A percentile compares a stretch with the other conserved stretches of the same genome.
Conservation (phyloP, 2,888 invertebrate species). For the Operophtera brumata region DNA sequence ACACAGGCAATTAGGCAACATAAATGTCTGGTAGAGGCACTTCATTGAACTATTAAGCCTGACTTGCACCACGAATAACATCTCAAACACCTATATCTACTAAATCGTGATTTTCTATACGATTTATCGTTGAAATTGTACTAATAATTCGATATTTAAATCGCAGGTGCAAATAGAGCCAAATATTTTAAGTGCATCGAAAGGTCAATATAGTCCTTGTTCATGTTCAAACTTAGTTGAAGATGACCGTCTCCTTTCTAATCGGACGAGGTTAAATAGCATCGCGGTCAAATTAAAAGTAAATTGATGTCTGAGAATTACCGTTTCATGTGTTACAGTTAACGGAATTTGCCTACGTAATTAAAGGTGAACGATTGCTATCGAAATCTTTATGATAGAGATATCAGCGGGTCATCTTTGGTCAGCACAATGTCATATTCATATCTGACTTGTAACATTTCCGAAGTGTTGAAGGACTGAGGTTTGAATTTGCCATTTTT, state of each 20-base stretch:
- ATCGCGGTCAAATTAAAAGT: constrained; percentile 24
- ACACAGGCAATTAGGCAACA: not conserved
- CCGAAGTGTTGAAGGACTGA: too few species aligned
- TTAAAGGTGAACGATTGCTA: not conserved
- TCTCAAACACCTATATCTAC: not conserved
- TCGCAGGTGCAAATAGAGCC: not conserved
- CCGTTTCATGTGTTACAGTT: constrained; percentile 4
- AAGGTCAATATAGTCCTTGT: constrained; percentile 26
- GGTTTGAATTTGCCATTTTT: too few species aligned
- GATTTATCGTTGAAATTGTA: not conserved
- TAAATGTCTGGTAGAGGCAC: not conserved
- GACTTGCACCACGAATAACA: not conserved
- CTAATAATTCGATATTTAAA: not conserved
- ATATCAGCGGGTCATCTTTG: not conserved
- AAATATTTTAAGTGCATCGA: not conserved
- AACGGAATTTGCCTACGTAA: not conserved
- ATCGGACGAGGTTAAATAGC: constrained; percentile 29
- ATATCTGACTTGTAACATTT: too few species aligned
- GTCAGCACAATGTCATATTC: not conserved
- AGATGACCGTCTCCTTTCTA: constrained; percentile 38
- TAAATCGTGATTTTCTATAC: not conserved
- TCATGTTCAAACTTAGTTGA: constrained; percentile 19
- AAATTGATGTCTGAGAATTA: constrained; percentile 9
- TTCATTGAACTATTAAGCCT: too few species aligned
- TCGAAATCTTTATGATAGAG: not conserved